Evolutionary conservation across 2,113 vertebrate genomes (phyloP), one percentile per base, ranked within the genome.

Genomic region (Oreocharis arfaki): DNA sequence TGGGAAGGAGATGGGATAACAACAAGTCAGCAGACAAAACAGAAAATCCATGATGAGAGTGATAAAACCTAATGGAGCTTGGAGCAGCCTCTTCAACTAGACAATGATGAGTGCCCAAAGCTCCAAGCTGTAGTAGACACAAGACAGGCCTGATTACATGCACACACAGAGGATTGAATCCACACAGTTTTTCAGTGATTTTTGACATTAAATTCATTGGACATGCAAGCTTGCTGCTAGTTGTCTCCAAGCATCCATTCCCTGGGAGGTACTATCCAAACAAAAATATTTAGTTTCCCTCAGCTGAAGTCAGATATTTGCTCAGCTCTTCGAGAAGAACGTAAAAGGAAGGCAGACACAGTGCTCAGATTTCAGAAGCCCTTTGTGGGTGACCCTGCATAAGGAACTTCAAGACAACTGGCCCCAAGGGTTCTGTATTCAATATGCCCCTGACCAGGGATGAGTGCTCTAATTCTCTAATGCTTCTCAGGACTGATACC

Each of bases 401-500:
- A 26, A 67, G 0, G 2, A 57, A 39, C 12, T 47, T 35, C 12
- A 42, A 27, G 74, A 71, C 4, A 78, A 12, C 10, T 37, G 74
- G 5, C 23, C 10, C 15, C 21, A 5, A 7, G 11, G 7, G 5
- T 65, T 55, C 13, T 1, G 0, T 50, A 13, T 24, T 50, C 50
- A 50, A 3, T 47, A 13, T 0, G 2, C 5, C 35, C 47, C 19
- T 27, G 42, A 21, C 5, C 16, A 74, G 65, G 17, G 28, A 33
- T 8, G 16, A 33, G 23, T 41, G 49, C 35, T 33, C 44, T 22
- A 27, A 68, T 76, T 71, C 61, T 63, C 27, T 65, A 19, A 32
- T 0, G 2, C 26, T 82, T 21, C 65, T 49, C 4, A 4, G 32
- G 24, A 7, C 21, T 1, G 5, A n/a, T 88, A 39, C 0, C 1